These are phyloP conservation scores for Boloria selene DNA, from an alignment of 2,888 invertebrate species.

Conservation along the genomic window DNA sequence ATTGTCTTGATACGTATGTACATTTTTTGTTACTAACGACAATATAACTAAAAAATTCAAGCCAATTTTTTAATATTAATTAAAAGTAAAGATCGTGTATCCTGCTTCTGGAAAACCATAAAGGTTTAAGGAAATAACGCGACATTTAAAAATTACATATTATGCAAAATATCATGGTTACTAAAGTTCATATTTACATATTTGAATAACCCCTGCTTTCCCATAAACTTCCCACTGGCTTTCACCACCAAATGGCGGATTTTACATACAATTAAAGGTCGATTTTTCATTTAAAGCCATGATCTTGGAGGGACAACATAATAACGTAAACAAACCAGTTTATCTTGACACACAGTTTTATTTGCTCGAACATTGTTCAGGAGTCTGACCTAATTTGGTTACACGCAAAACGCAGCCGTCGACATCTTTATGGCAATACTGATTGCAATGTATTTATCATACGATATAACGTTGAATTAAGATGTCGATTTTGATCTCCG, in stretches of 20 bases:
- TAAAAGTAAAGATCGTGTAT: too few relatives aligned
- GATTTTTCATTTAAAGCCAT: slow-evolving; percentile 45
- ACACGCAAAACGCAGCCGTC: slow-evolving; percentile 21
- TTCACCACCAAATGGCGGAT: slow-evolving; percentile 60
- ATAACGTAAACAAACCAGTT: slow-evolving; percentile 15
- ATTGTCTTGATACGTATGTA: too few relatives aligned
- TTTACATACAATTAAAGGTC: slow-evolving; percentile 63
- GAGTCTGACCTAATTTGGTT: slow-evolving; percentile 22
- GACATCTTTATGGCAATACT: slow-evolving; percentile 15
- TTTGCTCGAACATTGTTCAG: slow-evolving; percentile 20
- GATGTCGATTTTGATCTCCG: slow-evolving; percentile 20
- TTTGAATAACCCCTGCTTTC: slow-evolving; percentile 33
- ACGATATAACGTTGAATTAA: slow-evolving; percentile 17
- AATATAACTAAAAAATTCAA: too few relatives aligned
- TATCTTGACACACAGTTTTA: slow-evolving; percentile 15
- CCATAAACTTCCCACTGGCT: slow-evolving; percentile 42
- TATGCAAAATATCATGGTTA: slow-evolving; percentile 24
- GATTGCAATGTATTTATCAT: slow-evolving; percentile 27
- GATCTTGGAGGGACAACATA: slow-evolving; percentile 23
- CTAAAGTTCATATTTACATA: slow-evolving; percentile 36
- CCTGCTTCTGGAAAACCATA: neutral
- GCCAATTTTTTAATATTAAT: too few relatives aligned
- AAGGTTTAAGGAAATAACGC: slow-evolving; percentile 2
- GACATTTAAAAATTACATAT: slow-evolving; percentile 30
- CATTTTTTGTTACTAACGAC: too few relatives aligned